phyloP scores from a whole-genome alignment of 2,113 vertebrate species.

The Sisor rabdophorus region DNA sequence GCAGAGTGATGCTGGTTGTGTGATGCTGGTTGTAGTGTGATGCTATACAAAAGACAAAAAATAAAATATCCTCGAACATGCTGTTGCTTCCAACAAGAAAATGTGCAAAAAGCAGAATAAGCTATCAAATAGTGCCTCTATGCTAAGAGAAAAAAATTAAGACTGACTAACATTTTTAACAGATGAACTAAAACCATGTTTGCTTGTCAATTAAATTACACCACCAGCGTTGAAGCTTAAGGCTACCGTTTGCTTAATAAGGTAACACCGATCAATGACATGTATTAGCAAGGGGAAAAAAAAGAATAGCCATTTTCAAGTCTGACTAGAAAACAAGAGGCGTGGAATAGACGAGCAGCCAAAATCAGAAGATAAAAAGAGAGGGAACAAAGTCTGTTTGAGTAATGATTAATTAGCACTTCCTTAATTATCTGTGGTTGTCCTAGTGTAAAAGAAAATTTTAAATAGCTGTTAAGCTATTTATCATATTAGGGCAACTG shows the following conservation, averaged over 20 bases:
- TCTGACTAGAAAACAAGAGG: background rate
- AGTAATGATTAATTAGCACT: background rate
- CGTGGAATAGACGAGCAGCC: background rate
- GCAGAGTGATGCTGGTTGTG: no score
- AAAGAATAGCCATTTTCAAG: constrained; percentile 2
- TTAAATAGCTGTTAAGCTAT: background rate
- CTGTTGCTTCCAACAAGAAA: background rate
- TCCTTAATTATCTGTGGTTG: background rate
- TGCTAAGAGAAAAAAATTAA: no score
- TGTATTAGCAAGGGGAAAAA: background rate
- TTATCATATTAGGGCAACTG: background rate
- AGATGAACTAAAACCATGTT: background rate
- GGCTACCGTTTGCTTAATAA: background rate
- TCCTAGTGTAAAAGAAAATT: background rate
- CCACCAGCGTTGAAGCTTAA: background rate
- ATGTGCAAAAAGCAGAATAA: background rate
- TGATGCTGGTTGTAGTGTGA: background rate
- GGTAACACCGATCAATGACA: background rate
- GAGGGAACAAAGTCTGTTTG: no score
- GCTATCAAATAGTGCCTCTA: background rate
- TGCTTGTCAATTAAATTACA: background rate
- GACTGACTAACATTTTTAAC: background rate
- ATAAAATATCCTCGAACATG: background rate
- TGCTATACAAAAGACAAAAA: background rate
- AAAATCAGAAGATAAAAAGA: background rate